Percentiles rank a stretch among this genome's conserved stretches.
Evolutionary conservation across 2,113 vertebrate genomes (phyloP).

Genomic region (Romanogobio albipinnatus): DNA sequence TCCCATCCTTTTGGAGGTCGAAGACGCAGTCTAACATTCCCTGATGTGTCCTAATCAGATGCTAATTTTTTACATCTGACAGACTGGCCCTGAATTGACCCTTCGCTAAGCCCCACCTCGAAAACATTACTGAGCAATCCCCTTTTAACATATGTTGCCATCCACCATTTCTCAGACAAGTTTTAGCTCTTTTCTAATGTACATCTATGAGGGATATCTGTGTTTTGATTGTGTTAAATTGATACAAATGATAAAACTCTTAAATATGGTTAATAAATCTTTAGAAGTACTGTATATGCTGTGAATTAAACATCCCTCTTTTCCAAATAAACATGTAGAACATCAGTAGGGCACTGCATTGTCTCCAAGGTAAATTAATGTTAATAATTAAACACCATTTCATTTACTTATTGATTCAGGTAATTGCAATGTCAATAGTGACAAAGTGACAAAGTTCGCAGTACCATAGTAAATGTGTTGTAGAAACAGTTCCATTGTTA

Average conservation of each 20-base stretch:
- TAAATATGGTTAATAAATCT: neutral
- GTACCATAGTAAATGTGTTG: neutral
- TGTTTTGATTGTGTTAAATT: neutral
- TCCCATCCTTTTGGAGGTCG: conserved; percentile 53
- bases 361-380: neutral
- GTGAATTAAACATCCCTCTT: neutral
- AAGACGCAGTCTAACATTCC: conserved; percentile 37
- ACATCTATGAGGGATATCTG: neutral
- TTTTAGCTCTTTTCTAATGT: neutral
- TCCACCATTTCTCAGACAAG: neutral
- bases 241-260: neutral
- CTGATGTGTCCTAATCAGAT: conserved; percentile 1
- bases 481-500: neutral
- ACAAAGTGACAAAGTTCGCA: neutral
- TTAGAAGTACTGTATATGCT: too few species aligned
- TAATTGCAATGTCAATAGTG: neutral
- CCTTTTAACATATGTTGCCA: neutral
- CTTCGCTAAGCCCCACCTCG: neutral
- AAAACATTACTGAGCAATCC: neutral
- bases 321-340: neutral
- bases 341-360: neutral
- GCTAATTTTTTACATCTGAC: conserved; percentile 22
- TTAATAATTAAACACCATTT: conserved; percentile 2
- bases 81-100: neutral
- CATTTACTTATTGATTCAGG: neutral